phyloP scores from a whole-genome alignment of 2,113 vertebrate species.

The Phalacrocorax brasilianus region DNA sequence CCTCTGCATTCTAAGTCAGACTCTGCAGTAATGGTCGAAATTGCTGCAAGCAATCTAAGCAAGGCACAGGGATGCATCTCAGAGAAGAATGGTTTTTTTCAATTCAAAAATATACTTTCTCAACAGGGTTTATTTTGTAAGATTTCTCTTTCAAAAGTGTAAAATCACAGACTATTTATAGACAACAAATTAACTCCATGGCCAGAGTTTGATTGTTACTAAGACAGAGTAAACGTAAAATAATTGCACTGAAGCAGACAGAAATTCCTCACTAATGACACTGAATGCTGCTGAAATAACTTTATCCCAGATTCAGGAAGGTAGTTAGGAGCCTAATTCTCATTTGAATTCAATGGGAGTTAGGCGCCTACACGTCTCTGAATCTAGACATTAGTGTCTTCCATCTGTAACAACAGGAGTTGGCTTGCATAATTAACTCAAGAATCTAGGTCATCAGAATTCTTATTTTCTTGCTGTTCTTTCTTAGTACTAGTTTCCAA shows the following conservation, averaged over 20 bases:
- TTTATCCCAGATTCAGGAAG: slow-evolving; percentile 8
- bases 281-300: not conserved
- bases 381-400: not conserved
- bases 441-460: not conserved
- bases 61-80: not conserved
- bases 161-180: slow-evolving; percentile 13
- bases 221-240: slow-evolving; percentile 17
- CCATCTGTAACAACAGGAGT: not conserved
- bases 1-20: slow-evolving; percentile 34
- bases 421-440: slow-evolving; percentile 1
- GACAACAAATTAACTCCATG: slow-evolving; percentile 22
- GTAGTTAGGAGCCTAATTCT: slow-evolving; percentile 20
- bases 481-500: not conserved
- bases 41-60: slow-evolving; percentile 21
- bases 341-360: slow-evolving; percentile 30
- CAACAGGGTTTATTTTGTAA: slow-evolving; percentile 1
- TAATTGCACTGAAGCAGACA: slow-evolving; percentile 19
- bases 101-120: slow-evolving; percentile 6
- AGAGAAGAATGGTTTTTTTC: not conserved
- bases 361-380: not conserved
- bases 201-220: not conserved
- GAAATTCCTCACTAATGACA: not conserved
- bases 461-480: not conserved
- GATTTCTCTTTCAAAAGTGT: not conserved
- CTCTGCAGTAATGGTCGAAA: not conserved